These are phyloP conservation scores for Pachyseris speciosa DNA, from an alignment of 64 coral and sea anemone genomes.

Conservation along the genomic window DNA sequence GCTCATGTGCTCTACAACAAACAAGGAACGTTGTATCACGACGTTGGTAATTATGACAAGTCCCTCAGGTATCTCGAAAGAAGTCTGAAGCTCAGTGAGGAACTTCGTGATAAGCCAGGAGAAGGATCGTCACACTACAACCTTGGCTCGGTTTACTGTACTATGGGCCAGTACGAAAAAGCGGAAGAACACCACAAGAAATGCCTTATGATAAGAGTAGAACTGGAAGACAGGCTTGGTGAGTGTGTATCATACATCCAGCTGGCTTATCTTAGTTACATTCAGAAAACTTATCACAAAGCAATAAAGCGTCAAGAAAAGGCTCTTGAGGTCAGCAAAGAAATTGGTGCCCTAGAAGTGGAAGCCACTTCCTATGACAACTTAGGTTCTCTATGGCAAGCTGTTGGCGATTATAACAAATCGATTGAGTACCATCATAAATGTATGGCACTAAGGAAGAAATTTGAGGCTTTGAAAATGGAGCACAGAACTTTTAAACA, in stretches of 20 bases:
- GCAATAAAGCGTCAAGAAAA: not conserved
- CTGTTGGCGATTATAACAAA: not conserved
- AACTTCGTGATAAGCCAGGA: not conserved
- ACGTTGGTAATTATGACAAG: not conserved
- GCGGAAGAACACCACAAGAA: not conserved
- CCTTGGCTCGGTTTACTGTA: not conserved
- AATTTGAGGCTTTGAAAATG: not conserved
- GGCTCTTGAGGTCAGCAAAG: not conserved
- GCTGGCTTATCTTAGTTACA: not conserved
- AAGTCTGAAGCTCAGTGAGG: not conserved
- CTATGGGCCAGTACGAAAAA: not conserved
- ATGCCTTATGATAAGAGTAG: not conserved
- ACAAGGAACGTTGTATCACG: not conserved
- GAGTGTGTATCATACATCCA: not conserved
- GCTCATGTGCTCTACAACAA: not conserved
- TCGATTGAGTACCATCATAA: not conserved
- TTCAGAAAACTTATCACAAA: not conserved
- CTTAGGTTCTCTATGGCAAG: not conserved
- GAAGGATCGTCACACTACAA: conserved; percentile 11
- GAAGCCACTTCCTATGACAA: not conserved
- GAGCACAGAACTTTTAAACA: not conserved
- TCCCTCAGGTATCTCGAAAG: not conserved
- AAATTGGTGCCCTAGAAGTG: not conserved
- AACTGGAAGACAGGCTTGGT: not conserved
- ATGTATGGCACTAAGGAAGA: not conserved